Conservation (phyloP, 1,140 invertebrate species). For the Drosophila nigrodunni region DNA sequence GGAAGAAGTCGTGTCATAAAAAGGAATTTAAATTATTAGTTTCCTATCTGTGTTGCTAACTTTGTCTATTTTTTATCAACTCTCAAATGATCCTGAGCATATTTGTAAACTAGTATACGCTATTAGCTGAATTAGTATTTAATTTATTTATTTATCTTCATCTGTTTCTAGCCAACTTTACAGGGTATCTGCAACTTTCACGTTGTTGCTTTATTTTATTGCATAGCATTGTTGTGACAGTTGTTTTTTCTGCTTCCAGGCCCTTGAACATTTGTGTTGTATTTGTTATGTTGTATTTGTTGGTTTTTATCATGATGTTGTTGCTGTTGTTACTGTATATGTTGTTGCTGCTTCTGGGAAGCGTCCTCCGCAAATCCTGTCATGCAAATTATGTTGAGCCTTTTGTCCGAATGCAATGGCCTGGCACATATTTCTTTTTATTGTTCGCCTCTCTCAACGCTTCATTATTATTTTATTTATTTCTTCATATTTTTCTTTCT, state of each 20-base stretch:
- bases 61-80: not conserved
- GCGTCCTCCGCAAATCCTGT: conserved; percentile 50
- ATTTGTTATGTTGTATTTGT: no score
- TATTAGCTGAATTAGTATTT: no score
- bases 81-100: no score
- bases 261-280: no score
- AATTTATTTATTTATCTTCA: no score
- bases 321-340: not conserved
- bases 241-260: conserved; percentile 24
- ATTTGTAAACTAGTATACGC: no score
- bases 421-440: conserved; percentile 46
- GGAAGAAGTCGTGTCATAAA: no score
- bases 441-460: conserved; percentile 34
- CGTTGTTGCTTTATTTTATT: conserved; percentile 15
- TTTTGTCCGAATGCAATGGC: conserved; percentile 56
- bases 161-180: not conserved
- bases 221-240: conserved; percentile 54
- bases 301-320: not conserved
- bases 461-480: conserved; percentile 56
- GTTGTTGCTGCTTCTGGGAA: conserved; percentile 22
- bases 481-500: conserved; percentile 15
- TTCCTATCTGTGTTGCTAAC: no score
- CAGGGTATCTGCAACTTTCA: not conserved
- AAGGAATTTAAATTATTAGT: no score
- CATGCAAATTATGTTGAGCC: conserved; percentile 56